Evolutionary conservation across 2,888 invertebrate genomes (phyloP).

Genomic region (Gnatocerus cornutus): DNA sequence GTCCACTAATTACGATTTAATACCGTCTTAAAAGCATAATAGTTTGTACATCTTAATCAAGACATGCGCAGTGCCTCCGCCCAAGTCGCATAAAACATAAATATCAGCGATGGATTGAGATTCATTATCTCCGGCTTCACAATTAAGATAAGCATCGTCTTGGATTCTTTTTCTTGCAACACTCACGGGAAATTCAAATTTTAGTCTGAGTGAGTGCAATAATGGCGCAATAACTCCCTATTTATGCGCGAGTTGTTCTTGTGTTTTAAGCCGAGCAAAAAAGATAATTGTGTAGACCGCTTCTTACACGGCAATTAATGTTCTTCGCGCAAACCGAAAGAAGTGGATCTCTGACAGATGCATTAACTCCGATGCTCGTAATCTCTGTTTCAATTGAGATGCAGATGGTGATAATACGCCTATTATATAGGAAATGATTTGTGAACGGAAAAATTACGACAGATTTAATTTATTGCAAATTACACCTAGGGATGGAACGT

Average conservation of each 20-base stretch:
- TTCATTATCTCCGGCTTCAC: slow-evolving; percentile 41
- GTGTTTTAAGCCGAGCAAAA: slow-evolving; percentile 22
- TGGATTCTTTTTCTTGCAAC: slow-evolving; percentile 15
- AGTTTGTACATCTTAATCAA: slow-evolving; percentile 46
- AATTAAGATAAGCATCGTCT: slow-evolving; percentile 47
- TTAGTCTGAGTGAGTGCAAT: slow-evolving; percentile 34
- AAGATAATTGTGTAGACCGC: slow-evolving; percentile 48
- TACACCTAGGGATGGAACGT: slow-evolving; percentile 24
- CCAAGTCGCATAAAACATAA: slow-evolving; percentile 43
- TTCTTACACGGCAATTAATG: slow-evolving; percentile 62
- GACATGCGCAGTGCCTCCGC: slow-evolving; percentile 32
- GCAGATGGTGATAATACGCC: slow-evolving; percentile 48
- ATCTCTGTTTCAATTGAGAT: slow-evolving; percentile 62
- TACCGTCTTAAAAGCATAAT: slow-evolving; percentile 39
- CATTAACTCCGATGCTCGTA: slow-evolving; percentile 65
- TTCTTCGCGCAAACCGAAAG: slow-evolving; percentile 61
- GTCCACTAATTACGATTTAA: slow-evolving; percentile 43
- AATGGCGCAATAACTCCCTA: slow-evolving; percentile 32
- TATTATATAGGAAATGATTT: slow-evolving; percentile 51
- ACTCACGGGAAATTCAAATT: slow-evolving; percentile 35
- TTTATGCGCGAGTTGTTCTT: slow-evolving; percentile 13
- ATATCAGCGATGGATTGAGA: slow-evolving; percentile 38
- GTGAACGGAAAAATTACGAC: slow-evolving; percentile 42
- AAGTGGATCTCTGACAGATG: slow-evolving; percentile 66
- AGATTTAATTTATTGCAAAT: slow-evolving; percentile 50